These are phyloP conservation scores for Mnemiopsis leidyi DNA, from an alignment of 37 sponge, comb jelly and placozoan genomes.

Conservation along the genomic window DNA sequence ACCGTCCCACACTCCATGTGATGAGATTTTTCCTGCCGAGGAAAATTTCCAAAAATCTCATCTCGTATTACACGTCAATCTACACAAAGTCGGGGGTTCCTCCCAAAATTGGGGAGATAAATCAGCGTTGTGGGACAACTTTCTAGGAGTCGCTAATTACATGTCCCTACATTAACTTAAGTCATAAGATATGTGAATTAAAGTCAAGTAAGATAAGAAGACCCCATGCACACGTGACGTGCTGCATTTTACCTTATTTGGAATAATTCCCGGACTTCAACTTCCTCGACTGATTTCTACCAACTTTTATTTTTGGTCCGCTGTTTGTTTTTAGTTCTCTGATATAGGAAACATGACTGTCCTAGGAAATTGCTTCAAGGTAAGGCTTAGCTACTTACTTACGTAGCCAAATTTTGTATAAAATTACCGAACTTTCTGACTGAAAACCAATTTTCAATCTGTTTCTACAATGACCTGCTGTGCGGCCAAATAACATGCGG, in stretches of 20 bases:
- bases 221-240: not conserved
- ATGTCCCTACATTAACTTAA: not conserved
- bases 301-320: not conserved
- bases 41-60: not conserved
- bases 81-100: too few relatives aligned
- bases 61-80: not conserved
- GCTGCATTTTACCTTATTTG: too few relatives aligned
- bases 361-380: not conserved
- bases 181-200: not conserved
- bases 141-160: not conserved
- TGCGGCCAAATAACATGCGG: too few relatives aligned
- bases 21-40: not conserved
- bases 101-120: not conserved
- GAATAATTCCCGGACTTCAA: not conserved
- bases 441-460: too few relatives aligned
- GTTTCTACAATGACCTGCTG: too few relatives aligned
- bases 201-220: not conserved
- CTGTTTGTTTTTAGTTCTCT: not conserved
- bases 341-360: not conserved
- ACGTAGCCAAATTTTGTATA: too few relatives aligned
- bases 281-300: not conserved
- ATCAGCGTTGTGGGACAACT: not conserved
- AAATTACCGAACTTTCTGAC: too few relatives aligned
- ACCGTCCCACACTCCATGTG: not conserved
- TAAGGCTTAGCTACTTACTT: too few relatives aligned